phyloP scores from a whole-genome alignment of 2,888 invertebrate species.

The Uloborus plumipes region DNA sequence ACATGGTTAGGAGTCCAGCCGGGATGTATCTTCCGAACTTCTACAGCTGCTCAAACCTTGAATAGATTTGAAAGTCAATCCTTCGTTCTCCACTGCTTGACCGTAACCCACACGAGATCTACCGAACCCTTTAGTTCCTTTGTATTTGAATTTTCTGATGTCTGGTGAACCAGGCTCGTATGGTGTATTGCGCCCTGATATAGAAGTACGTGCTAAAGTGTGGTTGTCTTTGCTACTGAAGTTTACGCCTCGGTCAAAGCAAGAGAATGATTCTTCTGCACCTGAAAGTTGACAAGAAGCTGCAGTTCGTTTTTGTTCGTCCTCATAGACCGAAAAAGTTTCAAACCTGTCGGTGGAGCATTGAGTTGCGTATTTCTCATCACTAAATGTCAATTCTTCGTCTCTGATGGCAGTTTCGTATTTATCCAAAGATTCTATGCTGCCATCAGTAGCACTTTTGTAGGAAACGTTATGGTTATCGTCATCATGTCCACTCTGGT shows the following conservation, averaged over 20 bases:
- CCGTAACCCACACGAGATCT: slow-evolving; percentile 19
- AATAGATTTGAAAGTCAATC: background rate
- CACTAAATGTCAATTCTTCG: slow-evolving; percentile 48
- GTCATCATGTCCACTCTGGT: background rate
- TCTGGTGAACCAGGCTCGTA: slow-evolving; percentile 36
- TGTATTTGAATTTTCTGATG: slow-evolving; percentile 53
- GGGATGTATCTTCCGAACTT: background rate
- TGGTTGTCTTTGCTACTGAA: slow-evolving; percentile 6
- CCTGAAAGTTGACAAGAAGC: background rate
- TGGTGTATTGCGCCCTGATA: slow-evolving; percentile 6
- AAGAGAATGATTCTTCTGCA: slow-evolving; percentile 18
- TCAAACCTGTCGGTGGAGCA: background rate
- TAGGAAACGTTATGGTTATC: slow-evolving; percentile 9
- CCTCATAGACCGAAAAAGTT: slow-evolving; percentile 36
- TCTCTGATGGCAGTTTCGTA: slow-evolving; percentile 59
- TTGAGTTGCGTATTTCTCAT: slow-evolving; percentile 10
- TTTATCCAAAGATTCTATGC: slow-evolving; percentile 52
- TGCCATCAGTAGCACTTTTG: slow-evolving; percentile 36
- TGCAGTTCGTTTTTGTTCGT: slow-evolving; percentile 18
- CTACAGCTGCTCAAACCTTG: background rate
- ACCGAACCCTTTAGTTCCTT: slow-evolving; percentile 62
- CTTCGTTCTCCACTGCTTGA: slow-evolving; percentile 24
- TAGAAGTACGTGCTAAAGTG: background rate
- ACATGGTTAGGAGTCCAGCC: background rate
- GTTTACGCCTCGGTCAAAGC: background rate